Evolutionary conservation across 2,113 vertebrate genomes (phyloP).

Genomic region (Pantherophis guttatus): DNA sequence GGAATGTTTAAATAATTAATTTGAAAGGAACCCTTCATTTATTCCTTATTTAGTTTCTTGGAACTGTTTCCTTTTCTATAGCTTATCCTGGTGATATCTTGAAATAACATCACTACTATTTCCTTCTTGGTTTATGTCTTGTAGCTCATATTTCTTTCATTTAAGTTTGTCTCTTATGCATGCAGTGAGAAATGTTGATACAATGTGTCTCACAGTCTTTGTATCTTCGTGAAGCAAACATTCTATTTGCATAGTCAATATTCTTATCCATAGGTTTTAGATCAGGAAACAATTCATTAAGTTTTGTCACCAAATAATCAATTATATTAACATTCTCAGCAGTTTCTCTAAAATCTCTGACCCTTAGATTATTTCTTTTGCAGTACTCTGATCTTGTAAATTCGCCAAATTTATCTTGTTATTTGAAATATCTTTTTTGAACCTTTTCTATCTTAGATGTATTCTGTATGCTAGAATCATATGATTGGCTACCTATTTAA

Average conservation of each 20-base stretch:
- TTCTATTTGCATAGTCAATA: not conserved
- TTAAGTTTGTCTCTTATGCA: not conserved
- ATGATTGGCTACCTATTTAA: not conserved
- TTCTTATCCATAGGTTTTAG: not conserved
- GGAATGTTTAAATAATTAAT: not conserved
- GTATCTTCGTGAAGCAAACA: not conserved
- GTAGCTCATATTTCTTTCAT: not conserved
- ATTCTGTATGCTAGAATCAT: not conserved
- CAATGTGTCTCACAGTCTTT: not conserved
- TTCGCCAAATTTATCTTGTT: not conserved
- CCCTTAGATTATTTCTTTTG: not conserved
- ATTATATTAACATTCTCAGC: not conserved
- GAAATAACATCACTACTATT: not conserved
- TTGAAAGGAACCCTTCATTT: not conserved
- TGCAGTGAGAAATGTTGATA: not conserved
- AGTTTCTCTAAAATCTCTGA: not conserved
- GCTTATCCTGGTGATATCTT: not conserved
- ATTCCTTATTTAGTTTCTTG: no score
- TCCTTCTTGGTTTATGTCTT: not conserved
- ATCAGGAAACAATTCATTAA: not conserved
- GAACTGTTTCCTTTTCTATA: no score
- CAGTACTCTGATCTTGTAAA: not conserved
- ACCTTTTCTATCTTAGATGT: not conserved
- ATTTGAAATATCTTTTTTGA: not conserved
- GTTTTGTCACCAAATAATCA: not conserved